These are phyloP conservation scores for Caenorhabditis afra DNA, from an alignment of 2,888 invertebrate genomes.

Conservation along the genomic window DNA sequence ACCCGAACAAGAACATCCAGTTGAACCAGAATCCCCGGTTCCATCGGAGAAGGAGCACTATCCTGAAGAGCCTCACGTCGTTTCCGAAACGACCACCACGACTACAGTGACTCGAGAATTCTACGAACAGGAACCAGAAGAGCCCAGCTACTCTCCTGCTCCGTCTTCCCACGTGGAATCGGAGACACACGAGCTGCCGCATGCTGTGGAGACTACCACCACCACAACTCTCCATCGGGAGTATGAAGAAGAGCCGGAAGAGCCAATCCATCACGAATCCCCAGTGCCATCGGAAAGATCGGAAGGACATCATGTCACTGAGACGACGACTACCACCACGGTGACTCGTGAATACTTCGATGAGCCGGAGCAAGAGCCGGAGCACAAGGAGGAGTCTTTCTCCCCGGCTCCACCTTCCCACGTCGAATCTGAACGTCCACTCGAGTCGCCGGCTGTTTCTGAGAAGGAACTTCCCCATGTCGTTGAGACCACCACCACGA, in stretches of 20 bases:
- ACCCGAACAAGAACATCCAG: slow-evolving; percentile 8
- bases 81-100: slow-evolving; percentile 7
- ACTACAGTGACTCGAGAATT: slow-evolving; percentile 28
- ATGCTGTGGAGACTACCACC: slow-evolving; percentile 24
- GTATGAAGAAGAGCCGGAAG: neutral
- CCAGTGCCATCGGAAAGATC: neutral
- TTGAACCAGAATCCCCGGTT: slow-evolving; percentile 22
- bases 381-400: neutral
- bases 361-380: slow-evolving; percentile 4
- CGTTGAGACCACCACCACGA: slow-evolving; percentile 12
- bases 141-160: slow-evolving; percentile 6
- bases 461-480: slow-evolving; percentile 28
- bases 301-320: slow-evolving; percentile 1
- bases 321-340: slow-evolving; percentile 37
- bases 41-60: slow-evolving; percentile 18
- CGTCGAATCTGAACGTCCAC: slow-evolving; percentile 17
- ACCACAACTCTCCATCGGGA: slow-evolving; percentile 33
- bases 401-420: slow-evolving; percentile 27
- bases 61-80: neutral
- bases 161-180: slow-evolving; percentile 11
- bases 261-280: neutral
- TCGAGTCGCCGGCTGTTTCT: slow-evolving; percentile 23
- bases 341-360: slow-evolving; percentile 28
- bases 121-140: slow-evolving; percentile 20
- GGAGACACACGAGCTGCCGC: slow-evolving; percentile 12